These are phyloP conservation scores for Falco columbarius DNA, from an alignment of 2,797 vertebrate genomes.

Conservation along the genomic window DNA sequence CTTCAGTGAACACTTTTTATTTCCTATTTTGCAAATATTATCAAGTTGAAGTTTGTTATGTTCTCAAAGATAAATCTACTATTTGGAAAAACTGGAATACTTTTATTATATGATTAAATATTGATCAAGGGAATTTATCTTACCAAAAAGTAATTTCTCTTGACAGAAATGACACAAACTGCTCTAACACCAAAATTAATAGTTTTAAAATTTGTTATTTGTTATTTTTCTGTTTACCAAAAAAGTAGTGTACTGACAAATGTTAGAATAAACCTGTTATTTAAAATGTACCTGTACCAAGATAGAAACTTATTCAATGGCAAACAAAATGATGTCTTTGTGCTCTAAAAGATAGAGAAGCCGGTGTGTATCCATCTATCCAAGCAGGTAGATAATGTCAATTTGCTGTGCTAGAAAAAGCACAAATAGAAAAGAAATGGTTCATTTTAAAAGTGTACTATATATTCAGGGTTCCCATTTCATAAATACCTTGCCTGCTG, in stretches of 20 bases:
- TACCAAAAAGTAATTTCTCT: slow-evolving; percentile 17
- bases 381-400: slow-evolving; percentile 47
- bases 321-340: slow-evolving; percentile 17
- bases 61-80: slow-evolving; percentile 22
- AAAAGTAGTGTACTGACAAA: slow-evolving; percentile 6
- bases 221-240: slow-evolving; percentile 34
- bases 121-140: slow-evolving; percentile 40
- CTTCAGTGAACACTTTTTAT: not conserved
- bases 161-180: slow-evolving; percentile 31
- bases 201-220: slow-evolving; percentile 5
- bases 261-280: not conserved
- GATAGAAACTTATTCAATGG: not conserved
- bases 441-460: slow-evolving; percentile 54
- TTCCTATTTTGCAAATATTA: slow-evolving; percentile 26
- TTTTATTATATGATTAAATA: slow-evolving; percentile 59
- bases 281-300: slow-evolving; percentile 24
- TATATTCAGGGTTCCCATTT: slow-evolving; percentile 65
- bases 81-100: slow-evolving; percentile 37
- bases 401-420: slow-evolving; percentile 51
- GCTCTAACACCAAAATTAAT: slow-evolving; percentile 9
- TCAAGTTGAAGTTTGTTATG: slow-evolving; percentile 21
- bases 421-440: slow-evolving; percentile 55
- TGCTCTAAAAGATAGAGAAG: slow-evolving; percentile 45
- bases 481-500: slow-evolving; percentile 73
- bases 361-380: not conserved